These are phyloP conservation scores for Lysandra coridon DNA, from an alignment of 2,888 invertebrate species.

Conservation along the genomic window DNA sequence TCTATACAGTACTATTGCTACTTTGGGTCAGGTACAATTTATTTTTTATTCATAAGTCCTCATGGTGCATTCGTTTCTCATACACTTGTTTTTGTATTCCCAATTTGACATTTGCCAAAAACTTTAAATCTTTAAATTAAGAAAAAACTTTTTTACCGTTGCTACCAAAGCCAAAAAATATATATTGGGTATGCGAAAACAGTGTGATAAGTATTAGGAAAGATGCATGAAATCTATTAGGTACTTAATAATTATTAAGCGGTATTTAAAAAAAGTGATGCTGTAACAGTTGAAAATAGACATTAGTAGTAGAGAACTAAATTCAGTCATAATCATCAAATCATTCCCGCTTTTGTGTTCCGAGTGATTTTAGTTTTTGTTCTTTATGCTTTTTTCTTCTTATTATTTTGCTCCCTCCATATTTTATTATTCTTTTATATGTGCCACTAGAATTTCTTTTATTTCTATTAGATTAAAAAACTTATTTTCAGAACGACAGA, in stretches of 20 bases:
- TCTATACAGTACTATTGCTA: constrained; percentile 47
- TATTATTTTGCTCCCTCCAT: constrained; percentile 20
- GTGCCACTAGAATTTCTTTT: constrained; percentile 25
- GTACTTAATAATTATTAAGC: not conserved
- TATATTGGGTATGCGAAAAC: not conserved
- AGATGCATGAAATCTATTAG: not conserved
- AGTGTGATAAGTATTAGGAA: not conserved
- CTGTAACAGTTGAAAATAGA: not conserved
- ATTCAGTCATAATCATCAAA: constrained; percentile 23
- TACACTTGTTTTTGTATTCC: not conserved
- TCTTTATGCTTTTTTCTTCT: constrained; percentile 27
- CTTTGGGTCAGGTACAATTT: constrained; percentile 68
- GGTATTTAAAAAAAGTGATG: not conserved
- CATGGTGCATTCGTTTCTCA: constrained; percentile 37
- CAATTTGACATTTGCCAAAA: not conserved
- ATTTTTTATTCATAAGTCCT: constrained; percentile 45
- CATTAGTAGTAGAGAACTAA: not conserved
- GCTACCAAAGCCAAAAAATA: not conserved
- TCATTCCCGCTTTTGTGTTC: constrained; percentile 30
- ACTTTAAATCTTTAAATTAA: not conserved
- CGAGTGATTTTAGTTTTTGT: constrained; percentile 19
- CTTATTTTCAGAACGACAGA: not conserved
- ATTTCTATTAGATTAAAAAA: not conserved
- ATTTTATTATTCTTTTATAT: constrained; percentile 11
- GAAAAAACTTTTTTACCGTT: not conserved